phyloP scores from a whole-genome alignment of 2,888 invertebrate species.

The Neria commutata region DNA sequence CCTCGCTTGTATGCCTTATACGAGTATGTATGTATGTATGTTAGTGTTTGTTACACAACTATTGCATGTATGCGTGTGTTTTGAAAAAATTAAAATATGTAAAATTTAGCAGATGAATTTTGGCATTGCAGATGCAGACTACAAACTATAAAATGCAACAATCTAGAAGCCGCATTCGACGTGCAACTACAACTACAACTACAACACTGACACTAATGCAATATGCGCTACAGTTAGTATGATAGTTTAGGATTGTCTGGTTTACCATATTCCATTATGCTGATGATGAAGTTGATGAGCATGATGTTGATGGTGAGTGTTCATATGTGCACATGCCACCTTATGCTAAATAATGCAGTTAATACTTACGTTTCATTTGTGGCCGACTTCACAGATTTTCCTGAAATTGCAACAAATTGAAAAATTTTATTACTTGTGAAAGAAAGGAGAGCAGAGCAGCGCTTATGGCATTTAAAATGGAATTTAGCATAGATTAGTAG shows the following conservation, averaged over 20 bases:
- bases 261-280: too few relatives aligned
- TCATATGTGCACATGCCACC: background rate
- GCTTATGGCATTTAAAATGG: too few relatives aligned
- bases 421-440: background rate
- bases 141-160: constrained; percentile 3
- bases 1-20: too few relatives aligned
- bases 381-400: constrained; percentile 56
- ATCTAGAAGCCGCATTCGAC: constrained; percentile 4
- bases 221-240: too few relatives aligned
- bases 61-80: constrained; percentile 1
- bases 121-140: too few relatives aligned
- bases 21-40: too few relatives aligned
- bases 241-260: background rate
- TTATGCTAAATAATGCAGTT: constrained; percentile 1
- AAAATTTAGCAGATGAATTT: background rate
- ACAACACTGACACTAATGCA: too few relatives aligned
- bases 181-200: constrained; percentile 7
- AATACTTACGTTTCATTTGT: constrained; percentile 61
- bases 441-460: too few relatives aligned
- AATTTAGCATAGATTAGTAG: too few relatives aligned
- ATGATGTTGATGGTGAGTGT: background rate
- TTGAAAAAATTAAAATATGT: background rate
- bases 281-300: constrained; percentile 2
- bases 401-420: constrained; percentile 39
- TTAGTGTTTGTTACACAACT: background rate